Conservation (phyloP, 2,888 invertebrate species). For the Gerris lacustris region DNA sequence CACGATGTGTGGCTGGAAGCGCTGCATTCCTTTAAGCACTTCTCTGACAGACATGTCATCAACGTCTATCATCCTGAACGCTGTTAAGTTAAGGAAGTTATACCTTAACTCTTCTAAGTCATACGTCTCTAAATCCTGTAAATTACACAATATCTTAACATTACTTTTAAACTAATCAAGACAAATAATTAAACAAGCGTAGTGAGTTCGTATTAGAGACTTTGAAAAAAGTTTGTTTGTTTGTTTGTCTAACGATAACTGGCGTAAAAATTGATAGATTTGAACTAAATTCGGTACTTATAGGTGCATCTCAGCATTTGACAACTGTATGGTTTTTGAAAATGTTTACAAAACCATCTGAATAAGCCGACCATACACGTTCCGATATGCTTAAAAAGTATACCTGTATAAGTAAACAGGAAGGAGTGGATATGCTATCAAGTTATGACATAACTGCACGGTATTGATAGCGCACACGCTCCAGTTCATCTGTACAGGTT, state of each 20-base stretch:
- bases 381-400: too few species aligned
- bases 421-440: too few species aligned
- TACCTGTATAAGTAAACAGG: too few species aligned
- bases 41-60: slow-evolving; percentile 53
- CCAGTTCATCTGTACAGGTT: too few species aligned
- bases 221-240: neutral
- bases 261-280: too few species aligned
- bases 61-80: slow-evolving; percentile 58
- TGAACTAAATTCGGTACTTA: too few species aligned
- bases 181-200: neutral
- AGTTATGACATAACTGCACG: too few species aligned
- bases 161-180: neutral
- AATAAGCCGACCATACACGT: too few species aligned
- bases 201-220: neutral
- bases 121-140: slow-evolving; percentile 50
- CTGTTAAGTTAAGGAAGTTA: slow-evolving; percentile 64
- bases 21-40: slow-evolving; percentile 57
- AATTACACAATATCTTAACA: slow-evolving; percentile 13
- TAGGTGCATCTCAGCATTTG: too few species aligned
- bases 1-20: slow-evolving; percentile 45
- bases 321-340: too few species aligned
- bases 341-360: too few species aligned
- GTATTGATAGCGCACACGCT: too few species aligned
- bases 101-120: slow-evolving; percentile 60
- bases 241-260: neutral